Evolutionary conservation across 2,888 invertebrate species (phyloP).

Genomic region (Drosophila mimetica): DNA sequence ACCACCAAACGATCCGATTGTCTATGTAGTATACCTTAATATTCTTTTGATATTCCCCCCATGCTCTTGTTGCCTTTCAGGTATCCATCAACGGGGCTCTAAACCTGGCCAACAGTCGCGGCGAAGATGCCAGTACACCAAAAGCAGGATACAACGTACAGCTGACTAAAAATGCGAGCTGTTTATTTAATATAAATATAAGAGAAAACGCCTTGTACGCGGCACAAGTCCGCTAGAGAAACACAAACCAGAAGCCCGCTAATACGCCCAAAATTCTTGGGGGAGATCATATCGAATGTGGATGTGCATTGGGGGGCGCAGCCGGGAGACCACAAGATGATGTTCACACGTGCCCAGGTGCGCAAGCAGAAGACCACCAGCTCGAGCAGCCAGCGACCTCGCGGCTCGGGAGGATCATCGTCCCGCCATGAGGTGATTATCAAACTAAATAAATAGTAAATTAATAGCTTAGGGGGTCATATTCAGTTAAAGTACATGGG

Average conservation of each 20-base stretch:
- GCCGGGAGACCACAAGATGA: slow-evolving; percentile 85
- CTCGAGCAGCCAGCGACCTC: slow-evolving; percentile 75
- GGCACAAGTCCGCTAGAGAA: slow-evolving; percentile 48
- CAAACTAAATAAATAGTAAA: no score
- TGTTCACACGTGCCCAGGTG: slow-evolving; percentile 89
- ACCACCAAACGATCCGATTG: not conserved
- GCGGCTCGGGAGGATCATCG: slow-evolving; percentile 64
- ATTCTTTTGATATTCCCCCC: slow-evolving; percentile 13
- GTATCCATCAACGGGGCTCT: slow-evolving; percentile 58
- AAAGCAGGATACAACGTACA: slow-evolving; percentile 46
- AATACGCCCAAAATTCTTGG: slow-evolving; percentile 1
- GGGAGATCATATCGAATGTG: slow-evolving; percentile 18
- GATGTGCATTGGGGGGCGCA: slow-evolving; percentile 20
- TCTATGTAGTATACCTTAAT: not conserved
- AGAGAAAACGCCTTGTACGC: slow-evolving; percentile 39
- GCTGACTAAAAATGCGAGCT: slow-evolving; percentile 55
- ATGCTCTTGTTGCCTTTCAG: slow-evolving; percentile 47
- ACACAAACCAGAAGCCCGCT: slow-evolving; percentile 62
- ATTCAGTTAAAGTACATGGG: no score
- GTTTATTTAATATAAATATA: slow-evolving; percentile 71
- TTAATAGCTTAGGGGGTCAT: no score
- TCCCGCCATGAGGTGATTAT: slow-evolving; percentile 61
- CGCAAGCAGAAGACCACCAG: slow-evolving; percentile 85
- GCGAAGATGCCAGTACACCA: slow-evolving; percentile 20
- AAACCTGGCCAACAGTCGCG: slow-evolving; percentile 37